Percentiles rank a stretch among this genome's conserved stretches.
Evolutionary conservation across 2,888 invertebrate genomes (phyloP).

Genomic region (Lasioglossum lativentre): DNA sequence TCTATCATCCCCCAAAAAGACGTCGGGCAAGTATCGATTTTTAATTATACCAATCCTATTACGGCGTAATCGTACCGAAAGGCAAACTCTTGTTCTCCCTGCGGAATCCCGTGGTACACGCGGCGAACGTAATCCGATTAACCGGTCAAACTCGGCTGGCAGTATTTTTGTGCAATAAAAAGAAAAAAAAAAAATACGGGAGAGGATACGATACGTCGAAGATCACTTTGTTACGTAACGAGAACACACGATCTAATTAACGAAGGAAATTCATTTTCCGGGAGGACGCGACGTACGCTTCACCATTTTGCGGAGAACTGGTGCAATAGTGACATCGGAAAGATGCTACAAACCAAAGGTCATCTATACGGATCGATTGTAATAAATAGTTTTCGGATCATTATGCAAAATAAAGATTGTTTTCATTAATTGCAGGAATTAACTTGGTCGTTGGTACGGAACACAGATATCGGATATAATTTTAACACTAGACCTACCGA

Average conservation of each 20-base stretch:
- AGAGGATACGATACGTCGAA: neutral
- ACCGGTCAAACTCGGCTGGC: conserved; percentile 16
- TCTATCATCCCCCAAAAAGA: conserved; percentile 24
- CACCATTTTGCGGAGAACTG: neutral
- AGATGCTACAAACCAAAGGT: no score
- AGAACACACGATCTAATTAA: neutral
- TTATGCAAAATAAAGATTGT: no score
- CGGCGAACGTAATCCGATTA: conserved; percentile 36
- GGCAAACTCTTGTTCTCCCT: conserved; percentile 27
- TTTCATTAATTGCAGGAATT: no score
- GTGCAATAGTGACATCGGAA: neutral
- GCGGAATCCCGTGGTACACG: conserved; percentile 12
- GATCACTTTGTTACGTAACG: conserved; percentile 3
- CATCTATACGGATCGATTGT: no score
- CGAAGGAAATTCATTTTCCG: neutral
- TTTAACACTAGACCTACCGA: no score
- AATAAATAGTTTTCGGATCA: no score
- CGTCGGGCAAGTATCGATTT: conserved; percentile 41
- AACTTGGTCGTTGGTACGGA: no score
- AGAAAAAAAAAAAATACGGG: neutral
- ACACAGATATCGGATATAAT: no score
- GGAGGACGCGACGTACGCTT: neutral
- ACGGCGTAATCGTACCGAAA: conserved; percentile 33
- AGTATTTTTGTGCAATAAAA: neutral
- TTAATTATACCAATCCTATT: conserved; percentile 55